These are phyloP conservation scores for Meta bourneti DNA, from an alignment of 2,888 invertebrate genomes.

Conservation along the genomic window DNA sequence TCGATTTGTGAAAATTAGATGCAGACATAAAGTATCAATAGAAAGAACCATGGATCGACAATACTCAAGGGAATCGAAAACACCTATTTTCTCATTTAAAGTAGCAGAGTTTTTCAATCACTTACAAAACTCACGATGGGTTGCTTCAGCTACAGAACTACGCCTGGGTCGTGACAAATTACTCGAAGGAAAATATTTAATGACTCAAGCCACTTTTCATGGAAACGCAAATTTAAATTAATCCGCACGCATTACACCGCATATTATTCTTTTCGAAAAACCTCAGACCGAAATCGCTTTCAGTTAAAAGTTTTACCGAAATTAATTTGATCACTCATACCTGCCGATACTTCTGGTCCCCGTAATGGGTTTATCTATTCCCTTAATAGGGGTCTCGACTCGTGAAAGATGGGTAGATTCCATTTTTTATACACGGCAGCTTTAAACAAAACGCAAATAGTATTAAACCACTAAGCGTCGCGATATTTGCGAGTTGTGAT, in stretches of 20 bases:
- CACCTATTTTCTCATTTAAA: too few relatives aligned
- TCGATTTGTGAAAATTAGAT: too few relatives aligned
- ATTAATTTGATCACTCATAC: not conserved
- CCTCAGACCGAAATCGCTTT: not conserved
- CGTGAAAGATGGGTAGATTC: not conserved
- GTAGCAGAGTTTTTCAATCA: too few relatives aligned
- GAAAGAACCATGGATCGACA: too few relatives aligned
- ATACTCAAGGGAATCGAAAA: too few relatives aligned
- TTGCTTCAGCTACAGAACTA: too few relatives aligned
- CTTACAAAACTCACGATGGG: too few relatives aligned
- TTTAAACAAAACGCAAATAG: not conserved
- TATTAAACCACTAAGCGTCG: not conserved
- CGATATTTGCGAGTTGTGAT: not conserved
- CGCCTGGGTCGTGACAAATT: too few relatives aligned
- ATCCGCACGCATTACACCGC: not conserved
- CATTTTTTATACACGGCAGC: not conserved
- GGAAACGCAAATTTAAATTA: not conserved
- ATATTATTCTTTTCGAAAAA: not conserved
- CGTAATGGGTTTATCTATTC: not conserved
- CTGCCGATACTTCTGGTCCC: not conserved
- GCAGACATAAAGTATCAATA: too few relatives aligned
- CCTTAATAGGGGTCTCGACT: not conserved
- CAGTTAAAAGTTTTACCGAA: not conserved
- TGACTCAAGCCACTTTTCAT: not conserved
- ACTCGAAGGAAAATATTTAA: too few relatives aligned